phyloP scores from a whole-genome alignment of 1,140 invertebrate genomes.

The Lithobius niger region DNA sequence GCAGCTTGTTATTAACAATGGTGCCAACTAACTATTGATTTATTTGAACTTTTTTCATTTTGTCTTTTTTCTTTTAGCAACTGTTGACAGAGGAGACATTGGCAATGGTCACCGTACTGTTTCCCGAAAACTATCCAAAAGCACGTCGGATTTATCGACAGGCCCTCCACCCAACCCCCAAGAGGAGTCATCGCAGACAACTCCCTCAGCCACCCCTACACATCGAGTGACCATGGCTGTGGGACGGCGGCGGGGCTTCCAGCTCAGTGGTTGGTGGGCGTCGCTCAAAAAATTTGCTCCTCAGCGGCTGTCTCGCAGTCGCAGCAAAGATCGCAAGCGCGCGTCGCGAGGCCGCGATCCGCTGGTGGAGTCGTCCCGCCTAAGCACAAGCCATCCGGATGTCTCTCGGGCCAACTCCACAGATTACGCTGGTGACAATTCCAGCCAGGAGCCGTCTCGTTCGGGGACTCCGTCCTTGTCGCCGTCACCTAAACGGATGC shows the following conservation, averaged over 20 bases:
- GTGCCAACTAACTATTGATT: background rate
- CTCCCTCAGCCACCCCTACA: background rate
- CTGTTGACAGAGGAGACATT: conserved; percentile 2
- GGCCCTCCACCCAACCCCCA: too few relatives aligned
- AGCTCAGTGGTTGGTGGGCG: conserved; percentile 4
- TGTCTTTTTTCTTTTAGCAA: background rate
- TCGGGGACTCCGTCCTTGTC: conserved; percentile 38
- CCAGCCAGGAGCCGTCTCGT: conserved; percentile 44
- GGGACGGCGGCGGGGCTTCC: background rate
- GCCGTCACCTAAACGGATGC: conserved; percentile 39
- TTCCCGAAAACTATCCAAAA: background rate
- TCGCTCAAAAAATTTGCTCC: conserved; percentile 10
- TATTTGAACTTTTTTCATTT: background rate
- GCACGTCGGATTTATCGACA: conserved; percentile 4
- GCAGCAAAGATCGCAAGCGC: conserved; percentile 42
- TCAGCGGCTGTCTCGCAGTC: conserved; percentile 31
- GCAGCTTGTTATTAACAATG: background rate
- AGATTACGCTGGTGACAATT: conserved; percentile 57
- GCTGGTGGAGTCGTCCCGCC: conserved; percentile 13
- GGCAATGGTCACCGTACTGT: background rate
- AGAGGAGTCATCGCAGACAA: background rate
- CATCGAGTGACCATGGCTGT: background rate
- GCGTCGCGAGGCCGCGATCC: background rate
- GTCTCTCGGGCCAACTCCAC: conserved; percentile 37
- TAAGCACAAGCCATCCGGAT: conserved; percentile 23